phyloP scores from a whole-genome alignment of 2,113 vertebrate genomes.

The Leucosticte australis region DNA sequence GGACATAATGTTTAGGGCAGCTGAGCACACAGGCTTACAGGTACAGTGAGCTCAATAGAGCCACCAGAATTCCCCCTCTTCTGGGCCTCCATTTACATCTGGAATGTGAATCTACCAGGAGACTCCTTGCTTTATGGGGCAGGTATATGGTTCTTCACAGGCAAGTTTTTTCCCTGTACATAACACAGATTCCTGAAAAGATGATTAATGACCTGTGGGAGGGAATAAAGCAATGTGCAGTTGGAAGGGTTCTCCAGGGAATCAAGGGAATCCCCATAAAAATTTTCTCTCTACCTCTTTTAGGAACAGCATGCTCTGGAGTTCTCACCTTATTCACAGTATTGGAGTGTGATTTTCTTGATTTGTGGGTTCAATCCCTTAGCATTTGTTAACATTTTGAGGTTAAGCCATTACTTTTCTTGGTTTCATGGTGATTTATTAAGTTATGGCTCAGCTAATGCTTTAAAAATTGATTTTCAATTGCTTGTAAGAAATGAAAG shows the following conservation, averaged over 20 bases:
- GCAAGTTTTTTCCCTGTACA: neutral
- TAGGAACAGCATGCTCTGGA: neutral
- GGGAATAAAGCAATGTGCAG: neutral
- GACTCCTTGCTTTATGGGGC: neutral
- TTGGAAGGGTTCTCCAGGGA: neutral
- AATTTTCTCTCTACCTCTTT: neutral
- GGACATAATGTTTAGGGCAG: neutral
- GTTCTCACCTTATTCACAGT: neutral
- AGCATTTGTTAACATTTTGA: slow-evolving; percentile 21
- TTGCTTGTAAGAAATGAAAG: neutral
- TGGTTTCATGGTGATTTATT: neutral
- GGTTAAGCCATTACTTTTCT: neutral
- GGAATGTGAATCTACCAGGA: neutral
- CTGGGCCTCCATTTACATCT: neutral
- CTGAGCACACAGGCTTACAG: neutral
- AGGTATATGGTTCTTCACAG: neutral
- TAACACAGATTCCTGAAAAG: neutral
- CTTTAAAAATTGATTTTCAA: slow-evolving; percentile 1
- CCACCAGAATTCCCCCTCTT: neutral
- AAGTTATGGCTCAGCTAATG: neutral
- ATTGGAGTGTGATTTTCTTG: neutral
- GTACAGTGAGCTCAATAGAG: neutral
- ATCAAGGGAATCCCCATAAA: neutral
- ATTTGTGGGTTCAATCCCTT: neutral
- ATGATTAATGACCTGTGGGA: neutral